Evolutionary conservation across 2,113 vertebrate genomes (phyloP).

Genomic region (Notothenia coriiceps): DNA sequence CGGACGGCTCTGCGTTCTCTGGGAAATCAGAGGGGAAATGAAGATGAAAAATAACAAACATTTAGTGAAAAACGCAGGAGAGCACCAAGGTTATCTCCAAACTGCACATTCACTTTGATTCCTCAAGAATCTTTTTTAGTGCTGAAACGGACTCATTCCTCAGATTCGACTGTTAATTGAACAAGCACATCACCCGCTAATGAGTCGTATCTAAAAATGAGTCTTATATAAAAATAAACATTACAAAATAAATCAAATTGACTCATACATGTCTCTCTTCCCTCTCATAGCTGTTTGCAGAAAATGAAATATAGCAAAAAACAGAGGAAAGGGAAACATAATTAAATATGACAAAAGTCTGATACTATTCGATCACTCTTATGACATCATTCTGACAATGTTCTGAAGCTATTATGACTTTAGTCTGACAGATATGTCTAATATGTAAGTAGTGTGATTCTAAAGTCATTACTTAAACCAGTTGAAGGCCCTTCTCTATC

Average conservation of each 20-base stretch:
- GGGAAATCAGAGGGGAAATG: slow-evolving; percentile 27
- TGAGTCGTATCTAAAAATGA: not conserved
- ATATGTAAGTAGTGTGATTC: not conserved
- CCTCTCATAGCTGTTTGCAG: not conserved
- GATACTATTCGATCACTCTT: too few species aligned
- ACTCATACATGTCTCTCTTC: not conserved
- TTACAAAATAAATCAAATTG: not conserved
- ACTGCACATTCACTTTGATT: not conserved
- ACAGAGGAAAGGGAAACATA: not conserved
- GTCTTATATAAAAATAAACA: too few species aligned
- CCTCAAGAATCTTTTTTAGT: not conserved
- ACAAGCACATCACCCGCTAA: not conserved
- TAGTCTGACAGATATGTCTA: not conserved
- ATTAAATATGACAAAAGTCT: too few species aligned
- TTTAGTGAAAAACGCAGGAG: not conserved
- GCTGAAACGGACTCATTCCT: not conserved
- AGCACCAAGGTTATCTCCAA: too few species aligned
- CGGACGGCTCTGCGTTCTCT: slow-evolving; percentile 95
- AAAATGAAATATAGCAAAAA: not conserved
- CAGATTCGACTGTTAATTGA: not conserved
- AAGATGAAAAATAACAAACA: not conserved
- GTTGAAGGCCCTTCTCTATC: not conserved
- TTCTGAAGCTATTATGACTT: too few species aligned
- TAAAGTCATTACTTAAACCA: not conserved
- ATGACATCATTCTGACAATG: too few species aligned